phyloP scores from a whole-genome alignment of 2,797 vertebrate species.

The Spizella passerina region DNA sequence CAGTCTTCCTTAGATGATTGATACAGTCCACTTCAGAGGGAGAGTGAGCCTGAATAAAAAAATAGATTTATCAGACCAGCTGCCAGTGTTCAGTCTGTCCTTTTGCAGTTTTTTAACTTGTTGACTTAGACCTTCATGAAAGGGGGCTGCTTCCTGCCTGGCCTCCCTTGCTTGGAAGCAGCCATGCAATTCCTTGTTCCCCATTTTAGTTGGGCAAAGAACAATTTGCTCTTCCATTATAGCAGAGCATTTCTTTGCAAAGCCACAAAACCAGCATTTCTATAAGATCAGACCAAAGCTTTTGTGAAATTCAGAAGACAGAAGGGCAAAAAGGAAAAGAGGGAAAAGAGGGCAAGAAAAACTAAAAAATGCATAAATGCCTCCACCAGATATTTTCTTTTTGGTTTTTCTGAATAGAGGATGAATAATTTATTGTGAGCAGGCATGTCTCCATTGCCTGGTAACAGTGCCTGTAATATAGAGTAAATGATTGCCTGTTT shows the following conservation, averaged over 20 bases:
- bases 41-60: neutral
- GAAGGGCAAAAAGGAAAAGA: neutral
- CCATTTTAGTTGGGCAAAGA: neutral
- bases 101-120: neutral
- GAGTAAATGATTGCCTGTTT: neutral
- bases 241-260: neutral
- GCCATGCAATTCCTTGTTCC: neutral
- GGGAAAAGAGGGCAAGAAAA: neutral
- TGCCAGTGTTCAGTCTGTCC: neutral
- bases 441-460: neutral
- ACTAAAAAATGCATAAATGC: neutral
- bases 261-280: neutral
- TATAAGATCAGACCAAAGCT: neutral
- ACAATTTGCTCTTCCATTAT: neutral
- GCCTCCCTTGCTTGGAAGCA: neutral
- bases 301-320: neutral
- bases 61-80: neutral
- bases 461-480: neutral
- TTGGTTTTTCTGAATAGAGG: neutral
- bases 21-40: neutral
- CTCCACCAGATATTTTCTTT: neutral
- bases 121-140: neutral
- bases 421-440: neutral
- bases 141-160: neutral
- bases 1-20: neutral